These are phyloP conservation scores for Pinna nobilis DNA, from an alignment of 1,140 invertebrate species.

Conservation along the genomic window DNA sequence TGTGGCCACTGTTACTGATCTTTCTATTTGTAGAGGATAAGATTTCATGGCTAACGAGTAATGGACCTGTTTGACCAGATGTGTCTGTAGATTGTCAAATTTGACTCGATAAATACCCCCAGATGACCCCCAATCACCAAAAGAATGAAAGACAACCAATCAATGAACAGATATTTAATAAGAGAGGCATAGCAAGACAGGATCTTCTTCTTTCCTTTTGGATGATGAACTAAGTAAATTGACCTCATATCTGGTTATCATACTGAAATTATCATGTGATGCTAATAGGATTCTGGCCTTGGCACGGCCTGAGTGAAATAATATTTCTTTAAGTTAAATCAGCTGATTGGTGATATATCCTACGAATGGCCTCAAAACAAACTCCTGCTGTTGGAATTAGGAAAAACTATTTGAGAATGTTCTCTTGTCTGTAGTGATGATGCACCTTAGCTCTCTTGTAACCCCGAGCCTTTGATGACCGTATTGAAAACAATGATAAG, in stretches of 20 bases:
- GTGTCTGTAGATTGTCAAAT: neutral
- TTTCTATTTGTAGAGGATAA: neutral
- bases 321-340: neutral
- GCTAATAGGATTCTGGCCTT: neutral
- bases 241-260: neutral
- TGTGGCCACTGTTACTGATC: too few relatives aligned
- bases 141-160: conserved; percentile 27
- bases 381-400: conserved; percentile 13
- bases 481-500: neutral
- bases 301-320: neutral
- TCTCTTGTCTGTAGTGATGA: too few relatives aligned
- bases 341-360: neutral
- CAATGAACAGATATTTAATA: conserved; percentile 3
- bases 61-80: neutral
- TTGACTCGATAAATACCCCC: conserved; percentile 4
- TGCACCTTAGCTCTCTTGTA: too few relatives aligned
- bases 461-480: too few relatives aligned
- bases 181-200: neutral
- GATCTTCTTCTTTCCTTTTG: neutral
- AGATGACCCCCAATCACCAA: conserved; percentile 14
- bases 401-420: conserved; percentile 6
- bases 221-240: neutral
- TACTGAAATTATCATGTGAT: neutral
- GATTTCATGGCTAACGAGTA: neutral
- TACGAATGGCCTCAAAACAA: conserved; percentile 14